Evolutionary conservation across 92 coral and sea anemone species (phyloP).

Genomic region (Epizoanthus fatuus): DNA sequence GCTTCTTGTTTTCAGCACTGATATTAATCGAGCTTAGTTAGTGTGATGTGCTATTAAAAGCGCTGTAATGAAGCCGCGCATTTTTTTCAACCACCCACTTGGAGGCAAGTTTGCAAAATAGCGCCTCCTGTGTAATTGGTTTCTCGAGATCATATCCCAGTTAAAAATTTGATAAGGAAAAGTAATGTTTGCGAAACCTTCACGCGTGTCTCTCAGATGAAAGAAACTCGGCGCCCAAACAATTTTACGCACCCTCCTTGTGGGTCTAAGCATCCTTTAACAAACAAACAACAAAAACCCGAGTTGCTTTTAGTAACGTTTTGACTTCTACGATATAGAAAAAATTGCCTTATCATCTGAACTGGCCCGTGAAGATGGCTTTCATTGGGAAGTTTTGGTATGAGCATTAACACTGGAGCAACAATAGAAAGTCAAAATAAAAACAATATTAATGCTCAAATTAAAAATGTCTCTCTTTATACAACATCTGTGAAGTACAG

Average conservation of each 20-base stretch:
- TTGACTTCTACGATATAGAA: constrained; percentile 5
- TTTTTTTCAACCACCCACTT: neutral
- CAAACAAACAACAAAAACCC: constrained; percentile 21
- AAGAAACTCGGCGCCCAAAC: constrained; percentile 51
- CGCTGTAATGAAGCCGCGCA: neutral
- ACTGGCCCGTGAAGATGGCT: constrained; percentile 7
- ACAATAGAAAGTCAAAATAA: constrained; percentile 32
- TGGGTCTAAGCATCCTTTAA: constrained; percentile 8
- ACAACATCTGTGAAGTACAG: constrained; percentile 19
- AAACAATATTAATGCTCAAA: constrained; percentile 22
- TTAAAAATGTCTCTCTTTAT: neutral
- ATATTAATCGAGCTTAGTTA: constrained; percentile 2
- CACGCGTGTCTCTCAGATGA: constrained; percentile 28
- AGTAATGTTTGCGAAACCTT: constrained; percentile 38
- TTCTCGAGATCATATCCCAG: constrained; percentile 40
- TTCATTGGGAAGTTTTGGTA: constrained; percentile 12
- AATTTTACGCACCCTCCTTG: constrained; percentile 21
- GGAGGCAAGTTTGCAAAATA: constrained; percentile 5
- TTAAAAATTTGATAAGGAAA: constrained; percentile 5
- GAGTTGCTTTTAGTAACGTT: constrained; percentile 38
- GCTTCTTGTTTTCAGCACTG: constrained; percentile 12
- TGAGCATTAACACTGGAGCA: neutral
- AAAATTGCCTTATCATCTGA: constrained; percentile 29
- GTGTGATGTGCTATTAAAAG: neutral
- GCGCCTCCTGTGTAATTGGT: constrained; percentile 8